These are phyloP conservation scores for Mesochorus sp. DNA, from an alignment of 2,888 invertebrate species.

Conservation along the genomic window DNA sequence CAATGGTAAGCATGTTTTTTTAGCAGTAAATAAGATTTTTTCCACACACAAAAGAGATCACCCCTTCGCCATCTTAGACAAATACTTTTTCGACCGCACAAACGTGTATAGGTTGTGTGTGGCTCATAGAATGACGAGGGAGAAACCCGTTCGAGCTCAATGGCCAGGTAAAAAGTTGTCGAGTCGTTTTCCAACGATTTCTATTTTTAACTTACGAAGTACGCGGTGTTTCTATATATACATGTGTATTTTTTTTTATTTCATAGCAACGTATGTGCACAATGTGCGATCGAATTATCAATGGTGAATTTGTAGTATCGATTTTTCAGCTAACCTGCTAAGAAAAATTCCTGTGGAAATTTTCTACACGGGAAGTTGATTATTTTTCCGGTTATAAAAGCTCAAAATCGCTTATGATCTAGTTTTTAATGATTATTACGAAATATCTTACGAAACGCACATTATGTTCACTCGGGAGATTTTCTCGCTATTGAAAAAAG, in stretches of 20 bases:
- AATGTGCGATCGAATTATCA: no score
- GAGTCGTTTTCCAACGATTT: conserved; percentile 16
- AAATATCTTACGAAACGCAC: neutral
- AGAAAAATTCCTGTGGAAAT: no score
- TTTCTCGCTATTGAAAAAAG: conserved; percentile 48
- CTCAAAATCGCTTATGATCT: no score
- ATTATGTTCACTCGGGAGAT: no score
- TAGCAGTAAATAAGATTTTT: no score
- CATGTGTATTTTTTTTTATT: conserved; percentile 13
- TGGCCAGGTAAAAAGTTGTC: conserved; percentile 11
- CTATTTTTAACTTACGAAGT: conserved; percentile 35
- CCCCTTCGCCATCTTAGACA: neutral
- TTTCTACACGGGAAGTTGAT: no score
- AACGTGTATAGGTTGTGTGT: neutral
- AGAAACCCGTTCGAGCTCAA: conserved; percentile 14
- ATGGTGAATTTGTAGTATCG: no score
- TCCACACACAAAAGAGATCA: neutral
- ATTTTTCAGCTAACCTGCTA: no score
- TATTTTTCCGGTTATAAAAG: no score
- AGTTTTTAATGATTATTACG: no score
- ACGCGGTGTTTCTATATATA: neutral
- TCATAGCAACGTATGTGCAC: neutral
- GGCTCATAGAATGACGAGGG: neutral
- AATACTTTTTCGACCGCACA: neutral
- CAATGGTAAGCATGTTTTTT: no score